These are phyloP conservation scores for Aphaenogaster floridana DNA, from an alignment of 1,140 invertebrate genomes.

Conservation along the genomic window DNA sequence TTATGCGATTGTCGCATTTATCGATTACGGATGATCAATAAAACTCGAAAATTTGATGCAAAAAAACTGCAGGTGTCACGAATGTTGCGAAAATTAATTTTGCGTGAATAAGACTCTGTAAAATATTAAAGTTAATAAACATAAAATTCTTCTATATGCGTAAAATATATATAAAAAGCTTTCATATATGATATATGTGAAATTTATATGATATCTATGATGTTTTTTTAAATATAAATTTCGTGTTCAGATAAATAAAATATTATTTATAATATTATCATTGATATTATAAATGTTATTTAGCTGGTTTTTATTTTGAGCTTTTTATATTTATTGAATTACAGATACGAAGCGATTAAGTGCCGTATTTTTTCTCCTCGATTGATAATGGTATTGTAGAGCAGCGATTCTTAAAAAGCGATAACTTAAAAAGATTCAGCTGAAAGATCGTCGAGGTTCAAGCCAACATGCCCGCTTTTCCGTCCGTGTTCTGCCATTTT, in stretches of 20 bases:
- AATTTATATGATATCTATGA: background rate
- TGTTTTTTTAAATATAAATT: background rate
- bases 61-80: background rate
- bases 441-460: slow-evolving; percentile 1
- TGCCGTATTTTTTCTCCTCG: background rate
- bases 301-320: background rate
- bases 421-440: slow-evolving; percentile 6
- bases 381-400: background rate
- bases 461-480: slow-evolving; percentile 17
- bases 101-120: background rate
- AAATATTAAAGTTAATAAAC: background rate
- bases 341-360: too few relatives aligned
- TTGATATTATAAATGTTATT: slow-evolving; percentile 9
- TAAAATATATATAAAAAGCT: background rate
- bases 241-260: background rate
- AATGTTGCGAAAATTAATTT: slow-evolving; percentile 6
- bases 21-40: slow-evolving; percentile 22
- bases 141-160: background rate
- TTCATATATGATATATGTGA: background rate
- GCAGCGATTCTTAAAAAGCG: too few relatives aligned
- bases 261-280: background rate
- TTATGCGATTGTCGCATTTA: slow-evolving; percentile 29
- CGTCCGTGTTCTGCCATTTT: slow-evolving; percentile 15
- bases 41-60: background rate
- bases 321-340: background rate